These are phyloP conservation scores for Sericinus montela DNA, from an alignment of 2,888 invertebrate genomes.

Conservation along the genomic window DNA sequence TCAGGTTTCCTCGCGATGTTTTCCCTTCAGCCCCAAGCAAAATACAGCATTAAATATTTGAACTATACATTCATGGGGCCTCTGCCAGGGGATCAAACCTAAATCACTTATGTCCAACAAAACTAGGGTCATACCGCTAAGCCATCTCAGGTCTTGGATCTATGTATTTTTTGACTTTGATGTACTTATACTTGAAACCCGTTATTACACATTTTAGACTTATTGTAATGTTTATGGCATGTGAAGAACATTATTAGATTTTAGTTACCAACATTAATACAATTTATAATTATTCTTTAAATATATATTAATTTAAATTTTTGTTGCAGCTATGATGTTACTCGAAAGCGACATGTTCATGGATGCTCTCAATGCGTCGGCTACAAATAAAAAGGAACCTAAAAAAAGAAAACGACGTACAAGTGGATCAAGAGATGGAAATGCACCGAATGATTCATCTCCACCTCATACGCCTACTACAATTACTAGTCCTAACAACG, in stretches of 20 bases:
- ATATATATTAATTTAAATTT: conserved; percentile 16
- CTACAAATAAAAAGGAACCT: conserved; percentile 86
- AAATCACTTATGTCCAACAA: too few relatives aligned
- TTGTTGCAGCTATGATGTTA: conserved; percentile 84
- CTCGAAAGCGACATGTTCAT: conserved; percentile 96
- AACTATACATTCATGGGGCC: too few relatives aligned
- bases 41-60: too few relatives aligned
- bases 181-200: conserved; percentile 5
- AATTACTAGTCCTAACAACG: conserved; percentile 61
- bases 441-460: conserved; percentile 63
- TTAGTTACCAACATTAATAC: not conserved
- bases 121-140: too few relatives aligned
- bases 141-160: too few relatives aligned
- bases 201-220: conserved; percentile 28
- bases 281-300: conserved; percentile 13
- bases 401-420: conserved; percentile 88
- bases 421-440: conserved; percentile 84
- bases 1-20: too few relatives aligned
- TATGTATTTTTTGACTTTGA: too few relatives aligned
- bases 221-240: not conserved
- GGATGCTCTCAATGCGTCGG: conserved; percentile 91
- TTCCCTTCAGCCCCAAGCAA: too few relatives aligned
- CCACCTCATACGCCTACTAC: conserved; percentile 78
- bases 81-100: too few relatives aligned
- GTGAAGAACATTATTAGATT: not conserved